Evolutionary conservation across 2,797 vertebrate genomes (phyloP), one percentile per base, ranked within the genome.

Genomic region (Pseudochaenichthys georgianus): DNA sequence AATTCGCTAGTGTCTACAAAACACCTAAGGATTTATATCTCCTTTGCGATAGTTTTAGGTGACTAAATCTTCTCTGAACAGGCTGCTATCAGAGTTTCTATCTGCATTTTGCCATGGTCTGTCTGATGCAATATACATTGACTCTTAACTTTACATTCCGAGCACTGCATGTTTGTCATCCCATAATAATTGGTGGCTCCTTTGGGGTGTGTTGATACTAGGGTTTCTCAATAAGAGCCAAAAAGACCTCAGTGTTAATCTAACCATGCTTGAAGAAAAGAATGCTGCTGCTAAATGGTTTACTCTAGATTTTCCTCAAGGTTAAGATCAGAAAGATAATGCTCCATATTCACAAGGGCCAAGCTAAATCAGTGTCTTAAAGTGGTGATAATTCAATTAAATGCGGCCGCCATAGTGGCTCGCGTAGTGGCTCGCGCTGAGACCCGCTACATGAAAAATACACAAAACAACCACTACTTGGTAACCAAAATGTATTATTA

Each of bases 311-410:
- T 74, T 43, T 75, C 77, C 76, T 84, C 23, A 73, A 86, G 81
- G 86, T 78, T 62, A 84, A 74, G 75, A 82, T 86, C 34, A 42
- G 46, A 59, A 19, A 64, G 76, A 83, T 77, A 77, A 67, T 19
- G 57, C 67, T 64, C 23, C 60, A 59, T 69, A 54, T 82, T 72
- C 57, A 75, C 31, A 12, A 28, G 51, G 64, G 77, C 73, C 53
- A 63, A 70, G 70, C 54, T 43, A 61, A 60, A 74, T 54, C 50
- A 78, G 77, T 53, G 65, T 78, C 78, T 92, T 81, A 59, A 28
- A 17, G 42, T 11, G 31, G 55, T 13, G 82, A 88, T 90, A 84
- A 87, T 79, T 64, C 87, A 77, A 34, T 43, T 4, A 28, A 28
- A 28, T 28, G 28, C 28, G 28, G 28, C 28, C 28, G 28, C 28